Base-by-base conservation (phyloP, 1,140 invertebrate species). In the Akabosia matsudoensis region DNA sequence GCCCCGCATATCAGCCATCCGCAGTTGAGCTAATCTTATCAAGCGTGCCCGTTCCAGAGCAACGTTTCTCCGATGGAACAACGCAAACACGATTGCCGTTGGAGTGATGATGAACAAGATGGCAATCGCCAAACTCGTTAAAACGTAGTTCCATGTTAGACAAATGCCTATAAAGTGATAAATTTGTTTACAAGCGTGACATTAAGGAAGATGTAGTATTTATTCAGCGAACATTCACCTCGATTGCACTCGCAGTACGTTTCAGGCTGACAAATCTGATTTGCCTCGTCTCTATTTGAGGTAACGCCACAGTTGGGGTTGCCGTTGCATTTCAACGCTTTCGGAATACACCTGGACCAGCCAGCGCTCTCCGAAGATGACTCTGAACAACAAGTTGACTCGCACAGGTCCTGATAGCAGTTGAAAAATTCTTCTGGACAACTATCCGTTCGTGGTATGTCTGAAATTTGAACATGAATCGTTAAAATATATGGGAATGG, bases 31-130 rank as follows among this genome's bases (percentile, higher is more conserved):
- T 7, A 67, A 7, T 31, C 61, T 28, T 10, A 67, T 7, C 7
- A 67, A 22, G 10, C 61, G 61, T 13, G 61, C 61, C 31, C 71
- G 33, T 52, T 64, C 64, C 13, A 51, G 28, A n/a, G 28, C 33
- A 4, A 56, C 34, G 10, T 51, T 52, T 26, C 72, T 51, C 30
- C 76, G 76, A n/a, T 74, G 70, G 33, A 76, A 73, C 1, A 76
- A 33, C 0, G 72, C n/a, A 52, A 76, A 76, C 1, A 76, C 70
- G 1, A 76, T 74, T 16, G 72, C 76, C 24, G 71, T 74, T n/a
- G 76, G 76, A 7, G 61, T 73, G 24, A 76, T 31, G 26, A 76
- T 70, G 30, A 76, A 76, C 45, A 74, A 33, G 26, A 76, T 30
- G 14, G 71, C 76, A 10, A 70, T 67, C 14, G 61, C 76, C 45